phyloP scores from a whole-genome alignment of 1,140 invertebrate genomes.

The Ceratina japonica region DNA sequence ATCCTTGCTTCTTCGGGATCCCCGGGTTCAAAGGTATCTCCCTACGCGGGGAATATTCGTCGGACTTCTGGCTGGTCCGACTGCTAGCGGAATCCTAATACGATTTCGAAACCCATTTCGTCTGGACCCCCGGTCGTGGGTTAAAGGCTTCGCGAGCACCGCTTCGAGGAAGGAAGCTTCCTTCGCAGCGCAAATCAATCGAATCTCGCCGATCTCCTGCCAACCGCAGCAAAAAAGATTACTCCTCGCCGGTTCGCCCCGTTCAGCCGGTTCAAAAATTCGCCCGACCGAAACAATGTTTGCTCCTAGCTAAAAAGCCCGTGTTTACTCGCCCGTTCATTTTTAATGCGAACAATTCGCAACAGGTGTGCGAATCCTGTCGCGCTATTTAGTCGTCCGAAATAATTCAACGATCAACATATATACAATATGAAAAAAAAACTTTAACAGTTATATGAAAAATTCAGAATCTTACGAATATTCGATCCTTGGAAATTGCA shows the following conservation, averaged over 20 bases:
- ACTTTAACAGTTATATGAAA: too few species aligned
- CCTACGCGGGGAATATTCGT: constrained; percentile 11
- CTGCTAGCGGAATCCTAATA: constrained; percentile 48
- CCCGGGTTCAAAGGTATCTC: constrained; percentile 9
- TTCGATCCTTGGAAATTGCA: too few species aligned
- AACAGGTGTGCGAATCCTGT: constrained; percentile 28
- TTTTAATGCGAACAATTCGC: constrained; percentile 38
- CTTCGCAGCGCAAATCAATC: constrained; percentile 55
- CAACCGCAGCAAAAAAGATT: constrained; percentile 11
- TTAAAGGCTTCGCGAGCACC: constrained; percentile 20
- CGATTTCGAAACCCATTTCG: constrained; percentile 60
- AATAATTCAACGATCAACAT: background rate
- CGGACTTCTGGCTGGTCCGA: background rate
- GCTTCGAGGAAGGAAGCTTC: constrained; percentile 18
- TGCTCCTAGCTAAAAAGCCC: background rate
- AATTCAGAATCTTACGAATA: too few species aligned
- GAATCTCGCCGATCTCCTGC: constrained; percentile 39
- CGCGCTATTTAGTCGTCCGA: background rate
- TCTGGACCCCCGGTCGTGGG: constrained; percentile 1
- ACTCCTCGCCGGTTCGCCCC: background rate
- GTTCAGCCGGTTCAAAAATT: background rate
- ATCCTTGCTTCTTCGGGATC: constrained; percentile 4
- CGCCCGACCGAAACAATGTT: background rate
- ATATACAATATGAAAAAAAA: too few species aligned
- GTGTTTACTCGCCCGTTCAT: constrained; percentile 2